Base-by-base conservation (phyloP, 2,113 vertebrate genomes). In the Rissa tridactyla region DNA sequence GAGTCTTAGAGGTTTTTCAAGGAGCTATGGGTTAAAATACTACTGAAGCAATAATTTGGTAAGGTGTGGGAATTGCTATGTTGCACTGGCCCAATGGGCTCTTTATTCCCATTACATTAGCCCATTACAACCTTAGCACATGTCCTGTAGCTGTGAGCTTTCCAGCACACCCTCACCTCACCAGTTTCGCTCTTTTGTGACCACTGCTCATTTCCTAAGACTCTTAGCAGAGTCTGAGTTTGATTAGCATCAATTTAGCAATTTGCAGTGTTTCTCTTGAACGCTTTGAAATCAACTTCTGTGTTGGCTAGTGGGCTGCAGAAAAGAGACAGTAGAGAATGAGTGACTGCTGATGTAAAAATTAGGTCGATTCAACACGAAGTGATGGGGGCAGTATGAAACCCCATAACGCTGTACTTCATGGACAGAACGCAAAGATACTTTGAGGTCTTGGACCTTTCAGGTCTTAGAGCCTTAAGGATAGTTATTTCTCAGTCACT, bases 401-500 rank as follows among this genome's bases (percentile, higher is more conserved):
- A 62, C 71, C 23, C 40, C 52, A 32, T 11, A 94, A 15, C 0
- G 0, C 19, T 85, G 6, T 49, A 62, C 30, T 70, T 82, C 42
- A n/a, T 1, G 10, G 34, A 42, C 38, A 57, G 46, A 90, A 51
- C 2, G 10, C 55, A 47, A 82, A 82, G 52, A 51, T 19, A 78
- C 57, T 76, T 46, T 34, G 44, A 73, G 55, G 22, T 58, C 75
- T 66, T 64, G 11, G 38, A 85, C 64, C 64, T 87, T 92, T 69
- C 81, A 75, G 85, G 55, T 92, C 71, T 44, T 65, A 19, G 65
- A 92, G 32, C 78, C 47, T 79, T 93, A 82, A 81, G 85, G 44
- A 86, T 23, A 83, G 70, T 83, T 96, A 93, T 95, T 96, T 97
- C 93, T 93, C 89, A 90, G 89, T 89, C 77, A 60, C 42, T 94